phyloP scores from a whole-genome alignment of 1,140 invertebrate genomes.

The Pseudomyrmex gracilis region DNA sequence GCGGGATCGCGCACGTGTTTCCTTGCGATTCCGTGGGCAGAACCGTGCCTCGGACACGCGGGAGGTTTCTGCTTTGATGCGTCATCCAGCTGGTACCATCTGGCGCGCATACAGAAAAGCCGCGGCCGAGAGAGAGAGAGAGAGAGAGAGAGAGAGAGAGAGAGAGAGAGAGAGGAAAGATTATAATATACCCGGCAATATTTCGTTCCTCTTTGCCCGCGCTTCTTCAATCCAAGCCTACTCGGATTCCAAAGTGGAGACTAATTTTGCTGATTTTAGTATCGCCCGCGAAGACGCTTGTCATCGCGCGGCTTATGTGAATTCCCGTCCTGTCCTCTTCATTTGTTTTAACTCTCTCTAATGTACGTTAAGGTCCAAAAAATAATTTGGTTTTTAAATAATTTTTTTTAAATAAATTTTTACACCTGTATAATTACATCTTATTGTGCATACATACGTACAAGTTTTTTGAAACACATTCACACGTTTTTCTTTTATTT shows the following conservation, averaged over 20 bases:
- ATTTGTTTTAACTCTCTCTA: neutral
- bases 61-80: slow-evolving; percentile 70
- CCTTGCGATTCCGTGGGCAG: slow-evolving; percentile 65
- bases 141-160: slow-evolving; percentile 55
- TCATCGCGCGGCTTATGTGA: slow-evolving; percentile 37
- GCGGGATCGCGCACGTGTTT: slow-evolving; percentile 30
- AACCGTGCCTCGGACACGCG: slow-evolving; percentile 65
- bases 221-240: neutral
- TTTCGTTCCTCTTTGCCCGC: slow-evolving; percentile 13
- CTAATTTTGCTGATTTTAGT: slow-evolving; percentile 60
- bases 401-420: slow-evolving; percentile 11
- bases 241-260: slow-evolving; percentile 48
- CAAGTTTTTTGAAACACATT: too few species aligned
- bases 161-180: slow-evolving; percentile 45
- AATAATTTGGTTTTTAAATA: too few species aligned
- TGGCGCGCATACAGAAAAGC: slow-evolving; percentile 69
- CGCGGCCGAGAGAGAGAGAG: slow-evolving; percentile 52
- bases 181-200: slow-evolving; percentile 60
- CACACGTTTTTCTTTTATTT: neutral
- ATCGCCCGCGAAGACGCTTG: slow-evolving; percentile 40
- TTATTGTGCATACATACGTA: neutral
- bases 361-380: neutral
- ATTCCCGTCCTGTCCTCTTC: neutral
- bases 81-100: slow-evolving; percentile 76
- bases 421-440: too few species aligned